Percentiles rank a stretch among this genome's conserved stretches.
phyloP scores from a whole-genome alignment of 2,113 vertebrate species.

The Psittacara wagleri region DNA sequence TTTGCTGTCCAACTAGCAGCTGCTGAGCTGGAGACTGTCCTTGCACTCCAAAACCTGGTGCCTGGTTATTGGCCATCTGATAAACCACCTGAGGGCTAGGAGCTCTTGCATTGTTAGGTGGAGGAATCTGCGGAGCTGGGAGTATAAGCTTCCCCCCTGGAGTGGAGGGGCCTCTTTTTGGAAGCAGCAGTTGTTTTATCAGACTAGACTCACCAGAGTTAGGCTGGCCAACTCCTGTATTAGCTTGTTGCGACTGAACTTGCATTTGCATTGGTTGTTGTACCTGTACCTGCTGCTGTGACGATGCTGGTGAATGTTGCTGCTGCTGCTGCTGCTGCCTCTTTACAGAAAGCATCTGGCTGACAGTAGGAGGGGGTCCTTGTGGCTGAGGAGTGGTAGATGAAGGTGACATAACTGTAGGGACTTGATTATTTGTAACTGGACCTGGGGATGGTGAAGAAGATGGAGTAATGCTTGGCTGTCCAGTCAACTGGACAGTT shows the following conservation, averaged over 20 bases:
- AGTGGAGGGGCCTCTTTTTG: conserved; percentile 95
- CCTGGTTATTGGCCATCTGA: conserved; percentile 88
- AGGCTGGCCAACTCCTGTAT: conserved; percentile 79
- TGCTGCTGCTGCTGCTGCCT: conserved; percentile 87
- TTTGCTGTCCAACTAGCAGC: conserved; percentile 86
- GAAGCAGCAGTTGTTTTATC: conserved; percentile 98
- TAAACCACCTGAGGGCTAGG: conserved; percentile 94
- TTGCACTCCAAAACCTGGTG: conserved; percentile 83
- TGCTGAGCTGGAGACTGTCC: conserved; percentile 84
- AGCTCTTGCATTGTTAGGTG: conserved; percentile 87
- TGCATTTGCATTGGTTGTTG: conserved; percentile 80
- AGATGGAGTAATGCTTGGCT: conserved; percentile 82
- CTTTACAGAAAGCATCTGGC: conserved; percentile 93
- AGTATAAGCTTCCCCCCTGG: conserved; percentile 98
- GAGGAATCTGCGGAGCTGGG: conserved; percentile 95
- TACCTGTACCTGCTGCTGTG: conserved; percentile 79
- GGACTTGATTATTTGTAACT: conserved; percentile 76
- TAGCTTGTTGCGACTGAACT: conserved; percentile 78
- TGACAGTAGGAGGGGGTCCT: conserved; percentile 86
- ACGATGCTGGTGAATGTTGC: conserved; percentile 76
- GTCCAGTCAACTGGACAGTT: conserved; percentile 89
- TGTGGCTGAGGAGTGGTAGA: conserved; percentile 82
- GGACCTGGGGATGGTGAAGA: conserved; percentile 81
- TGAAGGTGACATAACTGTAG: conserved; percentile 78
- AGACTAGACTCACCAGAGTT: conserved; percentile 95